Conservation (phyloP, 2,888 invertebrate genomes). For the Caenorhabditis imperialis region DNA sequence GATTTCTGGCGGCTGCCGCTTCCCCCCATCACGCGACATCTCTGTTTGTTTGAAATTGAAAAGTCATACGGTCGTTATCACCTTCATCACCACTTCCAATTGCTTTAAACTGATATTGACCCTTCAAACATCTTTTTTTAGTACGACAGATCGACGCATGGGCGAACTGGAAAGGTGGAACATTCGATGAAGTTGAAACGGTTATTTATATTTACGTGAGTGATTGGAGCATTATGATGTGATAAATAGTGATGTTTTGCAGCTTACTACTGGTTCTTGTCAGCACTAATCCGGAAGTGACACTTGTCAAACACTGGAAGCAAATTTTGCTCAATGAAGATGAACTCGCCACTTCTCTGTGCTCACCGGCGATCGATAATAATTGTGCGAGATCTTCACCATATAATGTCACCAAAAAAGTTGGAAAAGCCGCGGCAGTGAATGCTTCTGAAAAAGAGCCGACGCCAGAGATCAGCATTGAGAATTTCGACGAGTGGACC, state of each 20-base stretch:
- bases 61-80: constrained; percentile 23
- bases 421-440: constrained; percentile 17
- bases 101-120: constrained; percentile 4
- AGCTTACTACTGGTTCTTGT: constrained; percentile 33
- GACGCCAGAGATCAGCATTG: constrained; percentile 40
- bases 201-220: constrained; percentile 2
- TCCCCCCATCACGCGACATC: constrained; percentile 25
- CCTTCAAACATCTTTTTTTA: background rate
- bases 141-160: constrained; percentile 27
- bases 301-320: constrained; percentile 26
- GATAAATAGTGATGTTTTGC: too few relatives aligned
- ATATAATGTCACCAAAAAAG: constrained; percentile 36
- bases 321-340: constrained; percentile 12
- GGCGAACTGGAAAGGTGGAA: constrained; percentile 44
- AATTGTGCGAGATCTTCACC: constrained; percentile 25
- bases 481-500: constrained; percentile 57
- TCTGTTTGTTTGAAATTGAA: constrained; percentile 31
- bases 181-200: constrained; percentile 24
- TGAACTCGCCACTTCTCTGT: background rate
- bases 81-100: too few relatives aligned
- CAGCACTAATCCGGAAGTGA: constrained; percentile 22
- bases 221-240: background rate
- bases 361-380: constrained; percentile 10
- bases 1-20: constrained; percentile 14
- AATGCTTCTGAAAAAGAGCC: constrained; percentile 35